Percentiles rank a stretch among this genome's conserved stretches.
Evolutionary conservation across 2,888 invertebrate species (phyloP).

Genomic region (Syrphus vitripennis): DNA sequence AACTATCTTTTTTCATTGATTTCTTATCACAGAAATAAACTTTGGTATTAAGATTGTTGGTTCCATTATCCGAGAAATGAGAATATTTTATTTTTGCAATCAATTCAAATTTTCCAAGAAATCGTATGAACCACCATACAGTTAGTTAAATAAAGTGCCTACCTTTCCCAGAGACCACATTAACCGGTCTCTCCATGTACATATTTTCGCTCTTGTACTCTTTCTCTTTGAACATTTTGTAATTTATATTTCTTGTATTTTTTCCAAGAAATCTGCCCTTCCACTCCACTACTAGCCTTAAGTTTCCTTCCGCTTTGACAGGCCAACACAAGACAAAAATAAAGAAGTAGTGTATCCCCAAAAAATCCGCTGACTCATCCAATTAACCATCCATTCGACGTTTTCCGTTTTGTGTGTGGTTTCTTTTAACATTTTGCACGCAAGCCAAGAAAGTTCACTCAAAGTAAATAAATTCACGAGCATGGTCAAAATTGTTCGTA

Average conservation of each 20-base stretch:
- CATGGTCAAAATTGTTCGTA: neutral
- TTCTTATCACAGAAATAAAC: slow-evolving; percentile 31
- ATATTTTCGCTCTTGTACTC: neutral
- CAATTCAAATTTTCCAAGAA: slow-evolving; percentile 49
- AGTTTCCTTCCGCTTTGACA: slow-evolving; percentile 18
- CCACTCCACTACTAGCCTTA: neutral
- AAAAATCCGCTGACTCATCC: slow-evolving; percentile 68
- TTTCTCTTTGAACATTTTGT: neutral
- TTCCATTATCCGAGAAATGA: neutral
- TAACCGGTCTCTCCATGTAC: neutral
- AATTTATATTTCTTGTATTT: slow-evolving; percentile 33
- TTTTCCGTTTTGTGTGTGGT: slow-evolving; percentile 51
- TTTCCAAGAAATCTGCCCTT: slow-evolving; percentile 57
- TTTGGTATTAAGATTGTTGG: slow-evolving; percentile 9
- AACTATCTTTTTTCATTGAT: neutral
- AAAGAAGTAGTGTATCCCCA: slow-evolving; percentile 52
- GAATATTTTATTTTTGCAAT: neutral
- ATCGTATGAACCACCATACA: slow-evolving; percentile 54
- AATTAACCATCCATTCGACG: slow-evolving; percentile 39
- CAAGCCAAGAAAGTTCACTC: slow-evolving; percentile 51
- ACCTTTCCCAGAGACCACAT: slow-evolving; percentile 7
- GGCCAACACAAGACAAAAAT: neutral
- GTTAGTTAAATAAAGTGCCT: slow-evolving; percentile 23
- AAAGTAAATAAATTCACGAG: slow-evolving; percentile 10
- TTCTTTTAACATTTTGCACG: slow-evolving; percentile 55